Percentiles rank a stretch among this genome's conserved stretches.
phyloP scores from a whole-genome alignment of 1,140 invertebrate genomes.

The Drosophila chauvacae region DNA sequence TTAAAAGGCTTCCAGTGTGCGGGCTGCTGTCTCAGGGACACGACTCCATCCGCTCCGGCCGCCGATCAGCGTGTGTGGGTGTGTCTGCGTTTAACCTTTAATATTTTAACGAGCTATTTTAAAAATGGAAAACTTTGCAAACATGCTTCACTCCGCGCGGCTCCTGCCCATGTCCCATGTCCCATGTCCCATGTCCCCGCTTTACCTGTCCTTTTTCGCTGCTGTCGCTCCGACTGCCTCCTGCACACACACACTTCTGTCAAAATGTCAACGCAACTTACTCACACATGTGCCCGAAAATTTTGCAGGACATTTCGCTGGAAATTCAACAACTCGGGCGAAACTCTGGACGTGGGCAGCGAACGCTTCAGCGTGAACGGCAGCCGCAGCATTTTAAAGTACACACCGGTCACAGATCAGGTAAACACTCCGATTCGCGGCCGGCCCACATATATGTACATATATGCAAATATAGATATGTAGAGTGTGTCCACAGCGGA shows the following conservation, averaged over 20 bases:
- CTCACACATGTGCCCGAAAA: slow-evolving; percentile 49
- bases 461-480: slow-evolving; percentile 2
- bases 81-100: slow-evolving; percentile 69
- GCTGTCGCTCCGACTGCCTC: slow-evolving; percentile 47
- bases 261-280: slow-evolving; percentile 77
- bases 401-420: slow-evolving; percentile 89
- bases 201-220: slow-evolving; percentile 14
- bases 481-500: slow-evolving; percentile 28
- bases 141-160: slow-evolving; percentile 61
- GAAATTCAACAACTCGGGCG: slow-evolving; percentile 96
- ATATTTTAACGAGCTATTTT: slow-evolving; percentile 81
- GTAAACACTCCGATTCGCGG: slow-evolving; percentile 56
- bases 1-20: slow-evolving; percentile 53
- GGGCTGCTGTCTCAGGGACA: slow-evolving; percentile 14
- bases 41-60: neutral
- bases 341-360: slow-evolving; percentile 91
- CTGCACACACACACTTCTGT: slow-evolving; percentile 57
- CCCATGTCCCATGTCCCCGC: neutral
- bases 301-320: slow-evolving; percentile 90
- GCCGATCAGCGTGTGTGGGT: slow-evolving; percentile 12
- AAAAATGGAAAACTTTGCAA: slow-evolving; percentile 81
- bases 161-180: neutral
- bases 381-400: slow-evolving; percentile 88
- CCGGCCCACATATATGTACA: slow-evolving; percentile 3
- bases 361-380: slow-evolving; percentile 90